A percentile compares a stretch with the other conserved stretches of the same genome.
Evolutionary conservation across 2,113 vertebrate genomes (phyloP).

Genomic region (Steatornis caripensis): DNA sequence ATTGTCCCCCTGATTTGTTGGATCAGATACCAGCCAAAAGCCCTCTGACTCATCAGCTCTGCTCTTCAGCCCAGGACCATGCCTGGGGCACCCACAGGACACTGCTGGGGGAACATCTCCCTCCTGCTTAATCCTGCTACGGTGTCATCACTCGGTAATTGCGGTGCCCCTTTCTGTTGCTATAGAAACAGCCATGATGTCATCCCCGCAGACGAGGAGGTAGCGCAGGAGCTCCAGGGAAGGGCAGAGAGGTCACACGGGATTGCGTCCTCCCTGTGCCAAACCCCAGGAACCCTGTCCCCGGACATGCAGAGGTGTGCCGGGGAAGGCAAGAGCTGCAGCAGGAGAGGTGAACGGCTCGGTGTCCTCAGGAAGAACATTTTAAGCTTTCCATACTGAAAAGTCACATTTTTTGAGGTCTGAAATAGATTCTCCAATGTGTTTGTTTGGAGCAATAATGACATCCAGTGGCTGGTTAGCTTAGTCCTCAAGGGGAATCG

Average conservation of each 20-base stretch:
- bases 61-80: neutral
- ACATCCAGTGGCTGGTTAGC: slow-evolving; percentile 64
- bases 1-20: neutral
- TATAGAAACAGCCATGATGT: slow-evolving; percentile 6
- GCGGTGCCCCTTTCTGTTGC: neutral
- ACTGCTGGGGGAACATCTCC: neutral
- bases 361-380: neutral
- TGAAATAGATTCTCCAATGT: neutral
- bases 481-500: neutral
- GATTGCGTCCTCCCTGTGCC: rapidly evolving
- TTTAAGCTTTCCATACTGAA: neutral
- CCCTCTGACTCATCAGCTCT: neutral
- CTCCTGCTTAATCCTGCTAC: neutral
- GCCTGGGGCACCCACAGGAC: neutral
- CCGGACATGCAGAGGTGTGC: neutral
- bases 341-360: neutral
- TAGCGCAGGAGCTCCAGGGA: neutral
- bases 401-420: neutral
- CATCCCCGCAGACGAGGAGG: neutral
- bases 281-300: neutral
- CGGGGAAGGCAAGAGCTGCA: neutral
- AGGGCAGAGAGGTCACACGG: neutral
- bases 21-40: neutral
- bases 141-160: neutral
- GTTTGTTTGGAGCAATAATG: slow-evolving; percentile 66